Evolutionary conservation across 1,140 invertebrate genomes (phyloP).

Genomic region (Plectrocnemia conspersa): DNA sequence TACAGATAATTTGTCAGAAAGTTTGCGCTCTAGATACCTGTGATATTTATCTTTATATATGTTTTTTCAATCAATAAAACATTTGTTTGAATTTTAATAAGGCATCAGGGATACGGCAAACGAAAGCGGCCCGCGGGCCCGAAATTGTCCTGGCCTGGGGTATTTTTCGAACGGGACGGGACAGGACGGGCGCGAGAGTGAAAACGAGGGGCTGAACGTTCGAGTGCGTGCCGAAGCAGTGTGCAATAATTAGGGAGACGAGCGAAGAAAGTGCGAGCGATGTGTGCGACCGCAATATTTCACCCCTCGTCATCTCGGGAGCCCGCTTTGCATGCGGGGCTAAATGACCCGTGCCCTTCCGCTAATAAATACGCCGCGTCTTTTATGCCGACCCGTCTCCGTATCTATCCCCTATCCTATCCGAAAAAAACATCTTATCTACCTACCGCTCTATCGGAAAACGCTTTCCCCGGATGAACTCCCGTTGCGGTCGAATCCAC

Average conservation of each 20-base stretch:
- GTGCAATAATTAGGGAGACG: conserved; percentile 23
- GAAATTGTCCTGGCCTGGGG: background rate
- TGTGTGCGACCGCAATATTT: too few species aligned
- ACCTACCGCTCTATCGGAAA: too few species aligned
- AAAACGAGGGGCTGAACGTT: conserved; percentile 20
- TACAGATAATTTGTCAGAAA: too few species aligned
- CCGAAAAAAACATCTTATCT: background rate
- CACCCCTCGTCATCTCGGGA: conserved; percentile 1
- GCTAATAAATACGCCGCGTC: too few species aligned
- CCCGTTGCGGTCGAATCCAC: background rate
- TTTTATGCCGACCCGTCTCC: conserved; percentile 7
- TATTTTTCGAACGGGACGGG: background rate
- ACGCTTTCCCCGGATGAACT: too few species aligned
- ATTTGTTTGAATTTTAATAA: too few species aligned
- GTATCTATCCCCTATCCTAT: conserved; percentile 10
- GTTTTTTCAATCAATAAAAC: too few species aligned
- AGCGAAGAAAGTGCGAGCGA: conserved; percentile 16
- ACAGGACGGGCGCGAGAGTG: conserved; percentile 22
- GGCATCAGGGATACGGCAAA: too few species aligned
- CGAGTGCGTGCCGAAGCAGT: conserved; percentile 25
- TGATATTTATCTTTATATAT: too few species aligned
- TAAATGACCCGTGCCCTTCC: background rate
- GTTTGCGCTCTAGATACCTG: too few species aligned
- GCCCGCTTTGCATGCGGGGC: too few species aligned
- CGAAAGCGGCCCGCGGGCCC: background rate